These are phyloP conservation scores for Halocaridina rubra DNA, from an alignment of 2,888 invertebrate genomes.

Conservation along the genomic window DNA sequence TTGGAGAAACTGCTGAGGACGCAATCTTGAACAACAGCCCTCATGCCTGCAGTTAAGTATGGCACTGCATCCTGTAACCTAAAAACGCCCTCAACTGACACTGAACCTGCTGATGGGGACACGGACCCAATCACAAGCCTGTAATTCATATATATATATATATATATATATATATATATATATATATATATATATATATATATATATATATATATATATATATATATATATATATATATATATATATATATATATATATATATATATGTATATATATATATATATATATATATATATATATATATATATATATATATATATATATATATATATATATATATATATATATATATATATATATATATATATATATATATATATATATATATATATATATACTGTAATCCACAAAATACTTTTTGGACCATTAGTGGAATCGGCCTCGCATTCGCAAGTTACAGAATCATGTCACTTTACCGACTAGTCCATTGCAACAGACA, in stretches of 20 bases:
- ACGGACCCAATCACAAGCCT: slow-evolving; percentile 25
- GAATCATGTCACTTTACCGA: too few relatives aligned
- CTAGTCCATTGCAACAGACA: too few relatives aligned
- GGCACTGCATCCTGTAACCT: slow-evolving; percentile 72
- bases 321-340: neutral
- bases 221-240: neutral
- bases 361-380: neutral
- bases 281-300: neutral
- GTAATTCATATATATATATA: slow-evolving; percentile 1
- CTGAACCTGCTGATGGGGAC: neutral
- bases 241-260: neutral
- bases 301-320: neutral
- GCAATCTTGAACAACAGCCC: slow-evolving; percentile 97
- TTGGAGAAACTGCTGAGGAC: slow-evolving; percentile 98
- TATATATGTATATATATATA: neutral
- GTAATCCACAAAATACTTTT: neutral
- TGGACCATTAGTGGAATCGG: neutral
- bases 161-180: slow-evolving; percentile 6
- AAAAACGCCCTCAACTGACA: neutral
- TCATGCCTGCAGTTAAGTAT: slow-evolving; percentile 91
- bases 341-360: neutral
- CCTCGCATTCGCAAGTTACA: neutral
- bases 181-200: slow-evolving; percentile 7
- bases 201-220: slow-evolving; percentile 9
- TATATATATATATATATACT: slow-evolving; percentile 7